Percentiles rank a stretch among this genome's conserved stretches.
Conservation (phyloP, 2,888 invertebrate genomes). For the Chaetogeoica ovagalla region DNA sequence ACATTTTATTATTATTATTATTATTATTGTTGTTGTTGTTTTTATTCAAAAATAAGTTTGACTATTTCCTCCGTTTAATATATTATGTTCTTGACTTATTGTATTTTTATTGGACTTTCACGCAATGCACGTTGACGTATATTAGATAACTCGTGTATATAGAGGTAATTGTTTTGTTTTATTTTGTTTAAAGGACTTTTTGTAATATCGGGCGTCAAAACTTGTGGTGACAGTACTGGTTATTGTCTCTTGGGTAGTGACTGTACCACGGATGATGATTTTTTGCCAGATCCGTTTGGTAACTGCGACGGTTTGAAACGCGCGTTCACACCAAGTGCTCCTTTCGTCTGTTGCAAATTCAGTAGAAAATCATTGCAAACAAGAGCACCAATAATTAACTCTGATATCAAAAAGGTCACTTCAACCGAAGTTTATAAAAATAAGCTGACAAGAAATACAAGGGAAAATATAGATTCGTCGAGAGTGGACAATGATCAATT, state of each 20-base stretch:
- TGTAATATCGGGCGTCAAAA: slow-evolving; percentile 60
- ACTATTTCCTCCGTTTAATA: no score
- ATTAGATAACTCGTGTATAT: neutral
- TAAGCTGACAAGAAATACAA: neutral
- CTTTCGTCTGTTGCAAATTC: slow-evolving; percentile 59
- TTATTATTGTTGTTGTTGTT: no score
- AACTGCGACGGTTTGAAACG: slow-evolving; percentile 60
- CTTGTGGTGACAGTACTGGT: slow-evolving; percentile 59
- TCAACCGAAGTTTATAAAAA: neutral
- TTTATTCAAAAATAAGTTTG: no score
- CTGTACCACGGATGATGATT: slow-evolving; percentile 60
- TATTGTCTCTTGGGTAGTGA: slow-evolving; percentile 60
- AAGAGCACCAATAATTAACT: neutral
- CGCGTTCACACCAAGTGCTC: slow-evolving; percentile 60
- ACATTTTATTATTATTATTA: no score
- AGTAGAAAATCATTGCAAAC: neutral
- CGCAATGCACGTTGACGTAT: neutral
- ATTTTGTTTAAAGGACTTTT: slow-evolving; percentile 59
- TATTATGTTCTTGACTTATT: no score
- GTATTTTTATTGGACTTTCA: neutral
- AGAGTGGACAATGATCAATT: slow-evolving; percentile 19
- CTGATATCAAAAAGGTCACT: neutral
- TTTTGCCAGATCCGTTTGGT: slow-evolving; percentile 58
- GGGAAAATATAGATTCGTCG: slow-evolving; percentile 8
- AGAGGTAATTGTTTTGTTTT: neutral